phyloP scores from a whole-genome alignment of 2,888 invertebrate genomes.

The Luperina nickerlii region DNA sequence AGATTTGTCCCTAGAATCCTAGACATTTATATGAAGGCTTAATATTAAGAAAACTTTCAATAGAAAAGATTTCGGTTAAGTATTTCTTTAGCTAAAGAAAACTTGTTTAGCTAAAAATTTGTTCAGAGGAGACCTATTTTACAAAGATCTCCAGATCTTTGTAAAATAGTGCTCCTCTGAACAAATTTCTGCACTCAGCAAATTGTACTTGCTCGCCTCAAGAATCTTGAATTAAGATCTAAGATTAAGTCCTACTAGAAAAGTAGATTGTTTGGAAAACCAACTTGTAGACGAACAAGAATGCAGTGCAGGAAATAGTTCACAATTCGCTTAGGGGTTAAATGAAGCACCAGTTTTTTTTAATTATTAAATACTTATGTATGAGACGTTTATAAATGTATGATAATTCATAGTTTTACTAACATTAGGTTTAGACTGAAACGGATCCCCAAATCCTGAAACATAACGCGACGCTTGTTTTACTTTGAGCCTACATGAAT shows the following conservation, averaged over 20 bases:
- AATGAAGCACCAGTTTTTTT: not conserved
- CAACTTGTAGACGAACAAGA: conserved; percentile 7
- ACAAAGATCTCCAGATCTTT: too few species aligned
- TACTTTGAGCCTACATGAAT: not conserved
- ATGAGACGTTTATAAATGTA: too few species aligned
- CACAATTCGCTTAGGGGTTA: not conserved
- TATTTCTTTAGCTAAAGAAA: not conserved
- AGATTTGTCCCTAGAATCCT: not conserved
- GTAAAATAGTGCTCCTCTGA: conserved; percentile 2
- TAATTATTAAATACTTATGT: too few species aligned
- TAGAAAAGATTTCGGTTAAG: not conserved
- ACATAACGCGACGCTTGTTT: not conserved
- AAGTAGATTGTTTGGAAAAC: conserved; percentile 42
- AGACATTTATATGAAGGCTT: not conserved
- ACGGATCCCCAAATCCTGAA: not conserved
- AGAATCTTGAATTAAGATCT: conserved; percentile 31
- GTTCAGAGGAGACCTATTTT: too few species aligned
- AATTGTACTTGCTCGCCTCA: conserved; percentile 30
- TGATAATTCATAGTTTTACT: not conserved
- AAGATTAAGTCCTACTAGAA: conserved; percentile 39
- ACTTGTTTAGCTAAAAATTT: too few species aligned
- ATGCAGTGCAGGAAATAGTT: not conserved
- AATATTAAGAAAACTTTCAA: too few species aligned
- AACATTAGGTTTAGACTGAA: not conserved
- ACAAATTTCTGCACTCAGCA: conserved; percentile 50